Percentiles rank a stretch among this genome's conserved stretches.
Evolutionary conservation across 2,113 vertebrate genomes (phyloP).

Genomic region (Aspiorhynchus laticeps): DNA sequence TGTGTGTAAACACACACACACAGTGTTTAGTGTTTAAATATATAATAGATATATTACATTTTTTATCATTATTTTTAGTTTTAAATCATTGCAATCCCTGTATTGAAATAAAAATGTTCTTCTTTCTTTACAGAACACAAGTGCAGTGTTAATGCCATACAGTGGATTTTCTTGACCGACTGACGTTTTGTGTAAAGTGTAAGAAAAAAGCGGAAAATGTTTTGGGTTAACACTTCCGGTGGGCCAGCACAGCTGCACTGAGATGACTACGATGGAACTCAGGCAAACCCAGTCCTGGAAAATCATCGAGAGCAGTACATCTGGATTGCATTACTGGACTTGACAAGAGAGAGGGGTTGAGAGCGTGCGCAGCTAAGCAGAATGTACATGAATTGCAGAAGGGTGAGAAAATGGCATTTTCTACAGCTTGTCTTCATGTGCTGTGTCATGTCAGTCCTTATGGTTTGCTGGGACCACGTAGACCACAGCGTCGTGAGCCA

Average conservation of each 20-base stretch:
- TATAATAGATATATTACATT: no score
- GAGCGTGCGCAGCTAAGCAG: conserved; percentile 57
- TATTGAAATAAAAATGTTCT: no score
- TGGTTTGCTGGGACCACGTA: conserved; percentile 82
- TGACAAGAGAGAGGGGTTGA: conserved; percentile 42
- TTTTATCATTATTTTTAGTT: no score
- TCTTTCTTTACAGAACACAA: conserved; percentile 10
- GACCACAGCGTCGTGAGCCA: conserved; percentile 83
- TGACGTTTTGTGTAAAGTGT: not conserved
- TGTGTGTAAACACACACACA: no score
- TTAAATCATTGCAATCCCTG: not conserved
- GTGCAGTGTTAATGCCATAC: not conserved
- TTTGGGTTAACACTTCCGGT: no score
- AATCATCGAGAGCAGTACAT: not conserved
- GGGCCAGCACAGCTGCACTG: not conserved
- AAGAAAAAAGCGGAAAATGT: not conserved
- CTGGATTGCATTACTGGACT: conserved; percentile 48
- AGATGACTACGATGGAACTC: conserved; percentile 49
- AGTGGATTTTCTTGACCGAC: not conserved
- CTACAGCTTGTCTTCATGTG: conserved; percentile 81
- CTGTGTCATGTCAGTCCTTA: conserved; percentile 80
- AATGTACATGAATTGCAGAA: conserved; percentile 84
- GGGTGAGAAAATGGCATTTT: conserved; percentile 82
- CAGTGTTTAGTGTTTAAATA: no score
- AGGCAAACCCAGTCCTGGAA: conserved; percentile 7